phyloP scores from a whole-genome alignment of 2,113 vertebrate genomes.

The Puntigrus tetrazona region DNA sequence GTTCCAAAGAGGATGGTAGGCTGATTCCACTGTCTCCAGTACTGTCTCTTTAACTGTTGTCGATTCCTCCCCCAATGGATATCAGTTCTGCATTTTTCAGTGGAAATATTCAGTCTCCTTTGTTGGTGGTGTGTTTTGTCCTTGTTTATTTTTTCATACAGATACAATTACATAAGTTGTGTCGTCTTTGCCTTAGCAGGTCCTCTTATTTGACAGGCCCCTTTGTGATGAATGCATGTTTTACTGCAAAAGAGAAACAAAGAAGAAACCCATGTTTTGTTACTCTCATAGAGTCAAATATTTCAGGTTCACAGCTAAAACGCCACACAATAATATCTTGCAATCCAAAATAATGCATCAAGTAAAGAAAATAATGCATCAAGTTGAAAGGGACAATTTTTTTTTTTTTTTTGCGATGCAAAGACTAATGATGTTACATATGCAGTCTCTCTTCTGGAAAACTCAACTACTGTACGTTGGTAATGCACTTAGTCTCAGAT shows the following conservation, averaged over 20 bases:
- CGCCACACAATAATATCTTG: not conserved
- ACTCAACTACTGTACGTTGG: not conserved
- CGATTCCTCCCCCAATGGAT: conserved; percentile 12
- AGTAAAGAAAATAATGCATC: not conserved
- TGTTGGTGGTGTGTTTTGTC: conserved; percentile 50
- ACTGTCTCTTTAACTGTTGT: not conserved
- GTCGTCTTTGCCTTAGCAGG: conserved; percentile 54
- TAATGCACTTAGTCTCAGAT: not conserved
- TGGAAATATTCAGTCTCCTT: not conserved
- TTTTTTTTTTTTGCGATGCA: not conserved
- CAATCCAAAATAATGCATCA: not conserved
- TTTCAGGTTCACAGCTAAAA: conserved; percentile 1
- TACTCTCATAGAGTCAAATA: not conserved
- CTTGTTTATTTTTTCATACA: conserved; percentile 50
- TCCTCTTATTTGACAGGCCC: conserved; percentile 60
- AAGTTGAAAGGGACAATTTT: not conserved
- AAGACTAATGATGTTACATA: not conserved
- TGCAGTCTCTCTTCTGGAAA: not conserved
- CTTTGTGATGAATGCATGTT: conserved; percentile 66
- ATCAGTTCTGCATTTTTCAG: conserved; percentile 8
- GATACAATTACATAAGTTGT: conserved; percentile 67
- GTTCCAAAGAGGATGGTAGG: conserved; percentile 70
- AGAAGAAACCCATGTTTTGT: conserved; percentile 35
- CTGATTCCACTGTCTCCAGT: conserved; percentile 55
- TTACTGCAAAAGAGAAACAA: conserved; percentile 70